These are phyloP conservation scores for Idris sp. DNA, from an alignment of 1,140 invertebrate species.

Conservation along the genomic window DNA sequence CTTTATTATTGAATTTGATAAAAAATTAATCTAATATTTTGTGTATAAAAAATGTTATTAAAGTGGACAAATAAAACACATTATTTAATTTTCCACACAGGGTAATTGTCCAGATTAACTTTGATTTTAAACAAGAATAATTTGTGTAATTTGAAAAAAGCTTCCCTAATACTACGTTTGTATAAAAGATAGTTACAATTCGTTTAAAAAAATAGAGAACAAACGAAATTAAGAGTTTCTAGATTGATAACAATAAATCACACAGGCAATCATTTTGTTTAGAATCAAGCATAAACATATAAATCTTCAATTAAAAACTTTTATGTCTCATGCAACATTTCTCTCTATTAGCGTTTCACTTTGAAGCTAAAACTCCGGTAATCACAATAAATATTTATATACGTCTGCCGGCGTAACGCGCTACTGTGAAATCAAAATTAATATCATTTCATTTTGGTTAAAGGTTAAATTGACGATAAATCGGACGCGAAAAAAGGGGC, in stretches of 20 bases:
- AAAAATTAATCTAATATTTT: no score
- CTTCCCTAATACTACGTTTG: no score
- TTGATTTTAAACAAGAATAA: no score
- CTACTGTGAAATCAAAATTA: slow-evolving; percentile 34
- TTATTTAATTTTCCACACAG: no score
- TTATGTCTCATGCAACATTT: slow-evolving; percentile 10
- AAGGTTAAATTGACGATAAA: slow-evolving; percentile 36
- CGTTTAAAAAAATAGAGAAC: no score
- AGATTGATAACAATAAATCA: slow-evolving; percentile 4
- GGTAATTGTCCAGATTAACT: no score
- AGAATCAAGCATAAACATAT: slow-evolving; percentile 1
- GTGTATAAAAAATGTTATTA: no score
- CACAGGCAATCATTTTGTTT: not conserved
- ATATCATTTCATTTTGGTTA: slow-evolving; percentile 35
- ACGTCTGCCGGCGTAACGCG: not conserved
- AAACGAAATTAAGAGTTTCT: no score
- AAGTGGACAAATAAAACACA: no score
- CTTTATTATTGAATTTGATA: no score
- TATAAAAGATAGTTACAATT: no score
- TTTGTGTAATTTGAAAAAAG: no score
- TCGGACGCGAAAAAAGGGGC: slow-evolving; percentile 24
- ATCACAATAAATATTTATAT: slow-evolving; percentile 46
- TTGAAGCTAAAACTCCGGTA: slow-evolving; percentile 19
- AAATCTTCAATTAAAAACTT: slow-evolving; percentile 17
- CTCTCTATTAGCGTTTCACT: slow-evolving; percentile 22